These are phyloP conservation scores for Tokudaia tokunoshimensis DNA, from an alignment of 2,797 vertebrate genomes.

Conservation along the genomic window DNA sequence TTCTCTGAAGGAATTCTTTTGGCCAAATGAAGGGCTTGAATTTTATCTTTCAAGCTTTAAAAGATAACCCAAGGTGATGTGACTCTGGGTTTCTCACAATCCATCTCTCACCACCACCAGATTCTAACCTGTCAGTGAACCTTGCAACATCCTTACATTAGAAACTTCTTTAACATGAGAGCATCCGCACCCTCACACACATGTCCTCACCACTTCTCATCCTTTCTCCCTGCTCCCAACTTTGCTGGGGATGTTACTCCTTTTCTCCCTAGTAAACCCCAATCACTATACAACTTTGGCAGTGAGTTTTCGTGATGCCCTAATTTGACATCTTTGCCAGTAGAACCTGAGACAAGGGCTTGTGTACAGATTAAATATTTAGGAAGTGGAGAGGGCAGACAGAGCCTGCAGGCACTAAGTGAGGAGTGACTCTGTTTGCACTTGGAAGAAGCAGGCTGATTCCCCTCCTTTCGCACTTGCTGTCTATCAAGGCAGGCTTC, in stretches of 20 bases:
- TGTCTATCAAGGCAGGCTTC: no score
- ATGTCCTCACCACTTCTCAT: no score
- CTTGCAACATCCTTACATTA: not conserved
- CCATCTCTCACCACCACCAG: not conserved
- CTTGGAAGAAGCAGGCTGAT: not conserved
- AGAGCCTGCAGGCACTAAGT: no score
- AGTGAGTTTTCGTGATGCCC: not conserved
- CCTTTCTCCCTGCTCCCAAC: no score
- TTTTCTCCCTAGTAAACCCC: not conserved
- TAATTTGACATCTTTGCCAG: not conserved
- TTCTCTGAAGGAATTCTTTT: not conserved
- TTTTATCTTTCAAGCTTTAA: not conserved
- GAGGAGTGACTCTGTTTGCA: not conserved
- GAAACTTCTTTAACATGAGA: not conserved
- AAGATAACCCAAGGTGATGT: not conserved
- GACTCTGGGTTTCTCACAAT: not conserved
- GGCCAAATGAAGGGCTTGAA: not conserved
- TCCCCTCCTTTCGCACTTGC: fast-evolving
- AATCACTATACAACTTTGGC: not conserved
- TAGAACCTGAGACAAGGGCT: not conserved
- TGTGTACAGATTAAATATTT: not conserved
- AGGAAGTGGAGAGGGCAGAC: not conserved
- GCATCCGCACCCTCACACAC: no score
- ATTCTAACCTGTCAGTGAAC: not conserved
- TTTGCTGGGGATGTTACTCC: fast-evolving